Evolutionary conservation across 2,888 invertebrate species (phyloP).

Genomic region (Celastrina argiolus): DNA sequence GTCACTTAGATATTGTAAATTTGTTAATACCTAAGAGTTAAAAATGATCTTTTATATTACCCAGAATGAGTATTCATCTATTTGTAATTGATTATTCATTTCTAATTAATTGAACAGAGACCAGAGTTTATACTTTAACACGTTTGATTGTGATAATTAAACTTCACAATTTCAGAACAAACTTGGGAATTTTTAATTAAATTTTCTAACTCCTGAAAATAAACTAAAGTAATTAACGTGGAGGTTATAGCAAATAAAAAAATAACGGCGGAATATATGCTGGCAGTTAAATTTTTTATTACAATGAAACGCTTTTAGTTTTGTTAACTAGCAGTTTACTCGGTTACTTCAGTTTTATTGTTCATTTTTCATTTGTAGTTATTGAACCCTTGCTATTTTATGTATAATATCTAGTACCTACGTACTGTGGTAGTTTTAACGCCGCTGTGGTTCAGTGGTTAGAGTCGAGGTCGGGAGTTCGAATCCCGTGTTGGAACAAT

Average conservation of each 20-base stretch:
- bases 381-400: too few relatives aligned
- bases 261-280: background rate
- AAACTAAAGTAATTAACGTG: background rate
- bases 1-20: too few relatives aligned
- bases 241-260: background rate
- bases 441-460: too few relatives aligned
- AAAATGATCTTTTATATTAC: too few relatives aligned
- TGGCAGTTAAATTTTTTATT: background rate
- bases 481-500: too few relatives aligned
- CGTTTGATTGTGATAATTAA: background rate
- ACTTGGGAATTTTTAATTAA: constrained; percentile 6
- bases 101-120: background rate
- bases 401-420: too few relatives aligned
- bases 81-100: background rate
- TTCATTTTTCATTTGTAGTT: background rate
- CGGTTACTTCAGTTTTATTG: background rate
- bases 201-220: background rate
- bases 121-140: background rate
- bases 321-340: background rate
- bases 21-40: too few relatives aligned
- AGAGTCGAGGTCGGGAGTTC: too few relatives aligned
- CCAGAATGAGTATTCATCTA: too few relatives aligned
- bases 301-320: background rate
- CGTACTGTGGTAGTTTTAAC: too few relatives aligned
- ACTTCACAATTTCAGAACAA: background rate